These are phyloP conservation scores for Xenops minutus DNA, from an alignment of 2,797 vertebrate species.

Conservation along the genomic window DNA sequence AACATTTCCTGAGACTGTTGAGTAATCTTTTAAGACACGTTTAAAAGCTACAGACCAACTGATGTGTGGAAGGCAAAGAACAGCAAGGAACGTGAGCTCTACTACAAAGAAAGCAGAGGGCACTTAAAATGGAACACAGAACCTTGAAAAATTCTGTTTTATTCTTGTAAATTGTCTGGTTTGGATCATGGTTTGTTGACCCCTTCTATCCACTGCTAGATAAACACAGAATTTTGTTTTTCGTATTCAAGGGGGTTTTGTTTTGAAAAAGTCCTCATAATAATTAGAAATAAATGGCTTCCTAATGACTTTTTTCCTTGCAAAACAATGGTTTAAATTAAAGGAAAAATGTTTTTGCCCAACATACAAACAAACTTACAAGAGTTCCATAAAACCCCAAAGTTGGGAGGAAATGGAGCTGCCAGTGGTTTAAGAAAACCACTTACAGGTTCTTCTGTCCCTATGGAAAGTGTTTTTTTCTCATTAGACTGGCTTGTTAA, in stretches of 20 bases:
- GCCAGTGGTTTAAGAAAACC: conserved; percentile 20
- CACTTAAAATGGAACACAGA: neutral
- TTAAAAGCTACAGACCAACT: neutral
- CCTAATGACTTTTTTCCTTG: conserved; percentile 18
- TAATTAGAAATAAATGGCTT: conserved; percentile 38
- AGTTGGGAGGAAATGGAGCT: neutral
- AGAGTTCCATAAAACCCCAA: conserved; percentile 4
- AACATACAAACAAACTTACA: conserved; percentile 16
- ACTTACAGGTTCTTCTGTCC: neutral
- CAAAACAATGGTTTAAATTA: conserved; percentile 55
- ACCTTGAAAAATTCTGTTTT: neutral
- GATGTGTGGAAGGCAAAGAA: neutral
- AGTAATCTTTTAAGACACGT: neutral
- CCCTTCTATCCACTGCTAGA: neutral
- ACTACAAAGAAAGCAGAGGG: neutral
- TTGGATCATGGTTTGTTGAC: neutral
- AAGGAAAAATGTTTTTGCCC: conserved; percentile 30
- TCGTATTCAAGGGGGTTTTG: neutral
- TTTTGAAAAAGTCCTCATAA: neutral
- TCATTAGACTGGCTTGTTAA: neutral
- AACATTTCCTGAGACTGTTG: neutral
- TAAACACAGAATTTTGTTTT: conserved; percentile 6
- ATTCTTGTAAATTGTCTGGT: neutral
- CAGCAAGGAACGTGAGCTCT: neutral
- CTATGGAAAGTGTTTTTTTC: conserved; percentile 1